phyloP scores from a whole-genome alignment of 2,113 vertebrate genomes.

The Balaenoptera acutorostrata region DNA sequence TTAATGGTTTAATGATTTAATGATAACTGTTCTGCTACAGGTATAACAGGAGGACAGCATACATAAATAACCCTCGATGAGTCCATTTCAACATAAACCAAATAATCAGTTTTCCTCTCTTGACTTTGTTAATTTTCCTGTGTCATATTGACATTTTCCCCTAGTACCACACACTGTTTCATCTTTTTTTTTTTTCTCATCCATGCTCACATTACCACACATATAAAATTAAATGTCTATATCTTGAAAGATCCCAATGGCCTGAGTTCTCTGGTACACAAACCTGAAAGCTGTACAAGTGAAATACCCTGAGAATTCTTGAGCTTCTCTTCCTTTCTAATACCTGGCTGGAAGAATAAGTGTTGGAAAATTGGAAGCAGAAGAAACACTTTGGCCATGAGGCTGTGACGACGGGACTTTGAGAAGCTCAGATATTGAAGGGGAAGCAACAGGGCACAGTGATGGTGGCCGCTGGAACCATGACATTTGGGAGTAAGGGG shows the following conservation, averaged over 20 bases:
- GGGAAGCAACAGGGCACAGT: background rate
- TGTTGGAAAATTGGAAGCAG: background rate
- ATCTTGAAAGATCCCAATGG: background rate
- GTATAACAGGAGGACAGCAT: background rate
- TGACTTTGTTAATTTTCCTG: background rate
- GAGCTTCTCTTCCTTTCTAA: background rate
- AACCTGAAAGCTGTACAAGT: background rate
- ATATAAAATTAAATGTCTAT: background rate
- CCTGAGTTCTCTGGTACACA: background rate
- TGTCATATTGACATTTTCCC: background rate
- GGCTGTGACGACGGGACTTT: rapidly evolving
- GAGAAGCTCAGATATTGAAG: background rate
- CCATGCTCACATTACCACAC: background rate
- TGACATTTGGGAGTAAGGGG: background rate
- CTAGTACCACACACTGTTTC: background rate
- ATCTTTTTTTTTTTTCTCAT: background rate
- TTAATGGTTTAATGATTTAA: background rate
- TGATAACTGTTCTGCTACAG: background rate
- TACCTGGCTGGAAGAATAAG: background rate
- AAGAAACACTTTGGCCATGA: background rate
- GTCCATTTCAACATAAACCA: background rate
- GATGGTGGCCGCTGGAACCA: too few species aligned
- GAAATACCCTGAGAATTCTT: background rate
- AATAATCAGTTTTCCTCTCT: background rate
- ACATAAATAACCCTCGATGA: background rate